Percentiles rank a stretch among this genome's conserved stretches.
Evolutionary conservation across 2,113 vertebrate genomes (phyloP).

Genomic region (Sturnira hondurensis): DNA sequence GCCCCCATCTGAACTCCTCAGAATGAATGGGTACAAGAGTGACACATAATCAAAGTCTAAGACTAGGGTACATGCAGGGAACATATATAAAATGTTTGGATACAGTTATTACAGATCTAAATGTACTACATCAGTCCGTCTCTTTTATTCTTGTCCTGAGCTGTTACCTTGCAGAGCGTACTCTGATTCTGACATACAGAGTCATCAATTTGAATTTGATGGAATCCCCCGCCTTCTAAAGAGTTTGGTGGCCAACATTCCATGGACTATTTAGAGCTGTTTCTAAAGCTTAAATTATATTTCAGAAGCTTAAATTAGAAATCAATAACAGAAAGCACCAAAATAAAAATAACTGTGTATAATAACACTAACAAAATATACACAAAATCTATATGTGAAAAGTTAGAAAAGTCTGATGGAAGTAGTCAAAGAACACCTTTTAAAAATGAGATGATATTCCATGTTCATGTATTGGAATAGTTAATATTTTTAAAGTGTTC

Average conservation of each 20-base stretch:
- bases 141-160: neutral
- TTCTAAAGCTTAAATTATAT: neutral
- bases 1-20: neutral
- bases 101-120: neutral
- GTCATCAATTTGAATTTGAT: neutral
- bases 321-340: neutral
- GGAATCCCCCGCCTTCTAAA: neutral
- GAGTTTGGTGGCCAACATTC: neutral
- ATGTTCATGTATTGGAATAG: neutral
- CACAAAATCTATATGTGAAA: neutral
- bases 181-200: neutral
- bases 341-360: neutral
- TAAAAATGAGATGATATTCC: neutral
- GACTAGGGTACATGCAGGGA: neutral
- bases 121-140: neutral
- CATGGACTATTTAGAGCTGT: neutral
- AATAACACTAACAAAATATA: neutral
- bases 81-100: neutral
- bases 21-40: neutral
- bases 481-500: neutral
- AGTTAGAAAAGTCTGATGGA: neutral
- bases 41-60: neutral
- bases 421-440: neutral
- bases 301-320: neutral
- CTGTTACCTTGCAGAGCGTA: neutral